phyloP scores from a whole-genome alignment of 64 coral and sea anemone species.

The Pocillopora verrucosa region DNA sequence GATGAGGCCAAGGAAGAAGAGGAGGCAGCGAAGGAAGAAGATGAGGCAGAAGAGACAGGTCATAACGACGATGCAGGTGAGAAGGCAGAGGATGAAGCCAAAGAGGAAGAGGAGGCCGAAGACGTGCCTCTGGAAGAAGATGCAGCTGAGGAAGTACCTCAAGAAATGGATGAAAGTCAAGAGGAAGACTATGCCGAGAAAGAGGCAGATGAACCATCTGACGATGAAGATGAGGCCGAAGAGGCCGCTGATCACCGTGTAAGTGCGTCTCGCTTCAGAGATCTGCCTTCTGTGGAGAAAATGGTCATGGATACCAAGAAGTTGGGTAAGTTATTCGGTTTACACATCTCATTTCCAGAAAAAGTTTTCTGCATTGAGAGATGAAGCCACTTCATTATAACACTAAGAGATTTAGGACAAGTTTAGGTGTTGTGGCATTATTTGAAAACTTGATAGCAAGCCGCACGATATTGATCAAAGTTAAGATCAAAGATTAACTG shows the following conservation, averaged over 20 bases:
- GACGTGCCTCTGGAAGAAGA: neutral
- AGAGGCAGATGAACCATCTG: neutral
- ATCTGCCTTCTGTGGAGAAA: conserved; percentile 10
- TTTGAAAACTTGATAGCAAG: no score
- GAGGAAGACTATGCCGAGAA: neutral
- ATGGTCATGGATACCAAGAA: neutral
- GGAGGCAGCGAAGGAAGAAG: neutral
- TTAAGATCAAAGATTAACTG: no score
- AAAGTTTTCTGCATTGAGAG: neutral
- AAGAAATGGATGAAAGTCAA: no score
- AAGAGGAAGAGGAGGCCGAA: neutral
- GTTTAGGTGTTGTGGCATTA: no score
- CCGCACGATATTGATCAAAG: no score
- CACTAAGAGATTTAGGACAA: no score
- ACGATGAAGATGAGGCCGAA: neutral
- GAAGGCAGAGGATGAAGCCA: neutral
- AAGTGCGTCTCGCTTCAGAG: neutral
- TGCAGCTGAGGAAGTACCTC: neutral
- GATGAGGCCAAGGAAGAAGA: neutral
- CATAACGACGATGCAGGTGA: neutral
- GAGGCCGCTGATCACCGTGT: neutral
- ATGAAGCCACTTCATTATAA: no score
- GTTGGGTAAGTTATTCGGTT: neutral
- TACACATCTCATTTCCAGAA: neutral
- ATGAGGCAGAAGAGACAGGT: neutral